These are phyloP conservation scores for Cyphomyrus plagiostoma DNA, from an alignment of 2,113 vertebrate genomes.

Conservation along the genomic window DNA sequence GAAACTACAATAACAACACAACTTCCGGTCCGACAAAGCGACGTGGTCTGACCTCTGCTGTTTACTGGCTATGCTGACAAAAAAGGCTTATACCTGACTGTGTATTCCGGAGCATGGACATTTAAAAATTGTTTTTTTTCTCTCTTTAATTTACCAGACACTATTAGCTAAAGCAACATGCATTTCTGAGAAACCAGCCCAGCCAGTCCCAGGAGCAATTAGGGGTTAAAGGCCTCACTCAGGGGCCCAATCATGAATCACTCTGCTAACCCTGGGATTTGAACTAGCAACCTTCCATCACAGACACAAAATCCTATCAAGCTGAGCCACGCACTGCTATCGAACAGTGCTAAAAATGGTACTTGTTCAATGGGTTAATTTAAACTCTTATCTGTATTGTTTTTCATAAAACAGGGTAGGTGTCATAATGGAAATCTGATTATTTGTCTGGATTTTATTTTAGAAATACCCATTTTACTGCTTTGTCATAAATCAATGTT, in stretches of 20 bases:
- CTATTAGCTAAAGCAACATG: not conserved
- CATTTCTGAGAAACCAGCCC: not conserved
- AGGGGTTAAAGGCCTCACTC: not conserved
- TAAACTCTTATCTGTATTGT: not conserved
- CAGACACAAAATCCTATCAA: not conserved
- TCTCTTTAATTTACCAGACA: not conserved
- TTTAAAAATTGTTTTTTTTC: not conserved
- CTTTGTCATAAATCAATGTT: not conserved
- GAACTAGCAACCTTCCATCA: not conserved
- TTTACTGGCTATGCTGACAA: not conserved
- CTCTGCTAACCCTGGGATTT: not conserved
- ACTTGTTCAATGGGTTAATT: not conserved
- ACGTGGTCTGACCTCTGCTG: not conserved
- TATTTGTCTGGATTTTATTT: not conserved
- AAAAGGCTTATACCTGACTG: not conserved
- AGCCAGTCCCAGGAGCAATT: not conserved
- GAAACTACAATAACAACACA: not conserved
- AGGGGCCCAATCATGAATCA: not conserved
- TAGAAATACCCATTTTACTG: not conserved
- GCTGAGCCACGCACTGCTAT: not conserved
- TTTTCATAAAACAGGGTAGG: not conserved
- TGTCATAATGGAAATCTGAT: not conserved
- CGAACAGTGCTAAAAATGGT: not conserved
- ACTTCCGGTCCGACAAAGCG: not conserved
- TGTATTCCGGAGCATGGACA: not conserved